Conservation (phyloP, 2,797 vertebrate genomes). For the Coccyzus lansbergi region DNA sequence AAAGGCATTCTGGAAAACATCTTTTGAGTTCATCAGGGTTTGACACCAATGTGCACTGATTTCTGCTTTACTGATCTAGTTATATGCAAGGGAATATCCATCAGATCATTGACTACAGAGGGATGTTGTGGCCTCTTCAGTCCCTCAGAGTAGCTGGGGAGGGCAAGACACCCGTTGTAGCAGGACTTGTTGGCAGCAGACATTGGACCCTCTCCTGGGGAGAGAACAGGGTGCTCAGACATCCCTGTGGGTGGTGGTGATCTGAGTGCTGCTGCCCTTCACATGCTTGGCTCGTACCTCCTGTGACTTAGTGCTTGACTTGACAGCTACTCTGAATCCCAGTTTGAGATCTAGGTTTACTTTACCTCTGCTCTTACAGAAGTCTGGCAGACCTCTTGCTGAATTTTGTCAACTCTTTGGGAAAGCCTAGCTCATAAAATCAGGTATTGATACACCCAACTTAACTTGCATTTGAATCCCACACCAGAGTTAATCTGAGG, state of each 20-base stretch:
- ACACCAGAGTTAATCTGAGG: too few relatives aligned
- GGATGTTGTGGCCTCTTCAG: background rate
- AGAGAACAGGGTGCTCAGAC: background rate
- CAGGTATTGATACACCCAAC: too few relatives aligned
- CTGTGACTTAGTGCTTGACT: too few relatives aligned
- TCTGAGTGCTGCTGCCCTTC: background rate
- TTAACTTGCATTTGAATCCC: too few relatives aligned
- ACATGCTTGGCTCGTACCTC: too few relatives aligned
- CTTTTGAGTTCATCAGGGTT: background rate
- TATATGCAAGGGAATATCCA: background rate
- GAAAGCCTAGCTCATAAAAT: too few relatives aligned
- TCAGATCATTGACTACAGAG: background rate
- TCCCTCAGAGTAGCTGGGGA: background rate
- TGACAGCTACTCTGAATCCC: too few relatives aligned
- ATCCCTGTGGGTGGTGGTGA: accelerated
- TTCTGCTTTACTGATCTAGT: background rate
- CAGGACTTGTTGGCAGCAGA: background rate
- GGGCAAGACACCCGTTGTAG: background rate
- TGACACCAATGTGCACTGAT: accelerated
- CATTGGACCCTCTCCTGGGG: background rate
- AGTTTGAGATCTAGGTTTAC: too few relatives aligned
- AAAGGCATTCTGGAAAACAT: background rate
- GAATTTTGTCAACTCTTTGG: too few relatives aligned
- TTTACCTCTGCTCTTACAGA: too few relatives aligned
- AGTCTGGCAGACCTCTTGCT: too few relatives aligned